Conservation (phyloP, 2,113 vertebrate species). For the Microcebus jonahi region DNA sequence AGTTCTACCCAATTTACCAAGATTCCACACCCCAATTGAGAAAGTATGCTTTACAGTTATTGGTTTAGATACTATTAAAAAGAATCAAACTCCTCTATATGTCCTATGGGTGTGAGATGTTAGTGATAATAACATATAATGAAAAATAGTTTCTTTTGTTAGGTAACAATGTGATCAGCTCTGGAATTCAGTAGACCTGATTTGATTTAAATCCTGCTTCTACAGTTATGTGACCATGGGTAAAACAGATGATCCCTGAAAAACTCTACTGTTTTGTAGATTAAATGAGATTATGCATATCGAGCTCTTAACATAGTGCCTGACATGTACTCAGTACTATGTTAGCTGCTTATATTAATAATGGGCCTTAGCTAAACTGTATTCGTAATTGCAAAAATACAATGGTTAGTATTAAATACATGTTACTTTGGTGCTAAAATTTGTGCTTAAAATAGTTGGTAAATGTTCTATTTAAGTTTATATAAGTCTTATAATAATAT, state of each 20-base stretch:
- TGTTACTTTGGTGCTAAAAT: background rate
- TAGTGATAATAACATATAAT: background rate
- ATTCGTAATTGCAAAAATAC: slow-evolving; percentile 31
- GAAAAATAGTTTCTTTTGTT: background rate
- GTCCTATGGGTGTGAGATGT: background rate
- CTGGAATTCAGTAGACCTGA: background rate
- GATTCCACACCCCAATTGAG: background rate
- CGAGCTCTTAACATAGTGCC: background rate
- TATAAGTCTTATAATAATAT: slow-evolving; percentile 26
- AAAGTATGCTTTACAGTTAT: background rate
- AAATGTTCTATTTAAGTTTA: slow-evolving; percentile 59
- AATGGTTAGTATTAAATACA: background rate
- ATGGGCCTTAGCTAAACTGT: background rate
- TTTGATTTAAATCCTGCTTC: background rate
- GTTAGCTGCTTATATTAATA: slow-evolving; percentile 25
- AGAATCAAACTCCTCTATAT: background rate
- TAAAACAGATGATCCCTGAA: background rate
- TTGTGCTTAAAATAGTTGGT: slow-evolving; percentile 46
- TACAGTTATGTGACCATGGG: background rate
- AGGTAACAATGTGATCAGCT: background rate
- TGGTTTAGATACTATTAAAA: slow-evolving; percentile 32
- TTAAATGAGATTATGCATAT: background rate
- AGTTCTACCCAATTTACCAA: background rate
- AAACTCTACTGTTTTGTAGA: background rate
- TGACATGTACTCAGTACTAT: background rate